Base-by-base conservation (phyloP, 53 echinoderm and acorn worm species). In the Temnopleurus reevesii region DNA sequence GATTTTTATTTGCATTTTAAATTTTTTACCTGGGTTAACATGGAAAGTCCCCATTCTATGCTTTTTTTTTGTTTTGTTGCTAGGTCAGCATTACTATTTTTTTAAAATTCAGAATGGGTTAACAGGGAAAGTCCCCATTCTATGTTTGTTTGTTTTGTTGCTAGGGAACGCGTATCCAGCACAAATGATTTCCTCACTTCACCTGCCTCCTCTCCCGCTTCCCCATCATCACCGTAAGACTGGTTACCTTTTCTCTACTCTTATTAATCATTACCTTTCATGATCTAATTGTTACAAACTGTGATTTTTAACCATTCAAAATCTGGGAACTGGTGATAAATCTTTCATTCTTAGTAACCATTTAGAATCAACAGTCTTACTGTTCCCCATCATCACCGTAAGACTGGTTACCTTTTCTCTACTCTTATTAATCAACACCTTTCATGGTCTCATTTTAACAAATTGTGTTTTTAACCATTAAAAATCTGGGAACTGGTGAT, bases 181-280 rank as follows among this genome's bases (percentile, higher is more conserved):
- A 53, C 49, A 29, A 44, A 81, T 49, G 81, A 81, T 81, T 81
- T 49, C 81, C 81, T 81, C 46, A 30, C 53, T n/a, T 53, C 81
- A 46, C 81, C 56, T 55, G 34, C 83, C 17, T 83, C 59, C 34
- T 83, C 83, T 30, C 23, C 35, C 43, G 56, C 33, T 41, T 83
- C 83, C 56, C 31, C 58, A 83, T 83, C 35, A 36, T 83, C 83
- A 36, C 58, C 58, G 83, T 83, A 83, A 83, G 83, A 54, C 81
- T 81, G 47, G 45, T 76, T 76, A 76, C 76, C 76, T 76, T 3
- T 76, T 76, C 41, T 76, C n/a, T 76, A 45, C 43, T 76, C 45
- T 43, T 76, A 33, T 63, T 63, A 63, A 31, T n/a, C n/a, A n/a
- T n/a, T n/a, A n/a, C 33, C 33, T 3, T 31, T 28, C 31, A 15